Evolutionary conservation across 2,113 vertebrate genomes (phyloP), one percentile per base, ranked within the genome.

Genomic region (Apus apus): DNA sequence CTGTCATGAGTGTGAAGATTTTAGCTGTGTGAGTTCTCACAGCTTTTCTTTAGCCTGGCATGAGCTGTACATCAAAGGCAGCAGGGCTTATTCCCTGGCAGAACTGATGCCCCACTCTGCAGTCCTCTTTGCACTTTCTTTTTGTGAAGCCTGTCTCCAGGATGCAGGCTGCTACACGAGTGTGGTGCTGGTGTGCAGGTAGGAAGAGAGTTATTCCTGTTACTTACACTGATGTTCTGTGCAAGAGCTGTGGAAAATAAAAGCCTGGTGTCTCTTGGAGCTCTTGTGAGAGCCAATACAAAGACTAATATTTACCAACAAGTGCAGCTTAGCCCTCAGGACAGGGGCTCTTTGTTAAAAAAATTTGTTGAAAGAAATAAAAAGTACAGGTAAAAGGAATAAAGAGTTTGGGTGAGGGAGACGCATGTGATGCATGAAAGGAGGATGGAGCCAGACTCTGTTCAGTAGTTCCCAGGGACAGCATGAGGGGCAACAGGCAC

Each of bases 171-270:
- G 45, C 15, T 23, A 51, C 7, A 3, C 14, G 11, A 56, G 18
- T 9, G 21, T 76, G n/a, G 40, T 72, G 43, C 67, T 77, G 7
- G 32, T 23, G 8, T 14, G 23, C n/a, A 45, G 73, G 46, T 17
- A 18, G 11, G 20, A n/a, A 17, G 60, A 15, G 21, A 23, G 16
- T 43, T 12, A 9, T 9, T 53, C 34, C 40, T 50, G 12, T 15
- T 9, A 4, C 27, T 46, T 46, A 17, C 8, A 5, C 26, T 34
- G 26, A 3, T 0, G 3, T 25, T 60, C 14, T 13, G 7, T 32
- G 46, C 0, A 3, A 57, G 38, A 53, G 43, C 29, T 78, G 36
- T 38, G 18, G 53, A 30, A 56, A 60, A 61, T 17, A 74, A 87
- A 58, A 48, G 43, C 34, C 58, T 26, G 4, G 23, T 46, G 11